Base-by-base conservation (phyloP, 2,797 vertebrate species). In the Scarus forsteni region DNA sequence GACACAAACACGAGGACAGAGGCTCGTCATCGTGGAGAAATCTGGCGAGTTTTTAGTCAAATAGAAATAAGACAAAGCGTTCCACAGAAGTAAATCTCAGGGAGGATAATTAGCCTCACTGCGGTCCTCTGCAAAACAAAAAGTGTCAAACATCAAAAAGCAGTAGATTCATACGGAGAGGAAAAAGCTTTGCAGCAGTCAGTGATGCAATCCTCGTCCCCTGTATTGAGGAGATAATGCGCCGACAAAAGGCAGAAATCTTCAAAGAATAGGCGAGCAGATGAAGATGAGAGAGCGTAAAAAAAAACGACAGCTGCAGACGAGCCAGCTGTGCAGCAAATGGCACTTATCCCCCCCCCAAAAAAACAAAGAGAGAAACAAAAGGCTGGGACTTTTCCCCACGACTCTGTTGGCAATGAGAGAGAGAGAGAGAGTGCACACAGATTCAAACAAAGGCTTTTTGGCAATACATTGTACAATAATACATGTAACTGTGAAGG, bases 401-500 rank as follows among this genome's bases (percentile, higher is more conserved):
- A 65, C 63, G 78, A 78, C 60, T 78, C 61, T 79, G 44, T 36
- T 73, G 66, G 73, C 72, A 75, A 56, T 39, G 70, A 60, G 60
- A 71, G 65, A 80, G 60, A 71, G 65, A 80, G 79, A 65, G 50
- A 63, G 50, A 79, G 63, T 69, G 68, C 73, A 73, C 61, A 71
- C 67, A 67, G 70, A 77, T 62, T 75, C 67, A 34, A 80, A 88
- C 70, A 80, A 87, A 83, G 67, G 75, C 53, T 75, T 87, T 89
- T 90, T 91, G 86, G 81, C 82, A 83, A 75, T 79, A 81, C 67
- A 80, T 49, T 57, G 64, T 80, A 75, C 64, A 57, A 65, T 73
- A 72, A 72, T 79, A 86, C 66, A 86, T 67, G 66, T 60, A 64
- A 75, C 69, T 69, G 77, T 77, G 51, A 71, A 75, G 72, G 72